Percentiles rank a stretch among this genome's conserved stretches.
These are phyloP conservation scores for Deilephila porcellus DNA, from an alignment of 2,888 invertebrate genomes.

Conservation along the genomic window DNA sequence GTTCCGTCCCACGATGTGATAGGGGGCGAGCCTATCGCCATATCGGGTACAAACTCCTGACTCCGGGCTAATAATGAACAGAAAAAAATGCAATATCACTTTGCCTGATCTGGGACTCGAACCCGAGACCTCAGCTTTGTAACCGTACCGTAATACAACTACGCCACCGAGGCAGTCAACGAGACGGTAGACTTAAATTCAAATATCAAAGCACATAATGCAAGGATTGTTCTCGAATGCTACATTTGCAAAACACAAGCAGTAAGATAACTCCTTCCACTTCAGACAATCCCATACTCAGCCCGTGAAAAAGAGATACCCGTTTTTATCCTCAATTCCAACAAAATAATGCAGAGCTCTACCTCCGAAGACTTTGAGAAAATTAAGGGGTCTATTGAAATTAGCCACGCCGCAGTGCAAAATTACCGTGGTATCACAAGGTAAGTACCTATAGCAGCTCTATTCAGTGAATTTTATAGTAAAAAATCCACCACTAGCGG, in stretches of 20 bases:
- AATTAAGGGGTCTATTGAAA: conserved; percentile 8
- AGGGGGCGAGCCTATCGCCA: too few species aligned
- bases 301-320: conserved; percentile 51
- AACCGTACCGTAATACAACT: too few species aligned
- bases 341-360: neutral
- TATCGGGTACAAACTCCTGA: too few species aligned
- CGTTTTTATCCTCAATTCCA: conserved; percentile 48
- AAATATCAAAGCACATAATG: neutral
- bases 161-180: too few species aligned
- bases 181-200: too few species aligned
- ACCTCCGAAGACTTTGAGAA: neutral
- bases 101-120: too few species aligned
- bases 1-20: too few species aligned
- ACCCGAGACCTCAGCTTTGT: too few species aligned
- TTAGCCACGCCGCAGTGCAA: neutral
- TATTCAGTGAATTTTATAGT: conserved; percentile 70
- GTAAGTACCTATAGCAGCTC: conserved; percentile 27
- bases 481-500: conserved; percentile 71
- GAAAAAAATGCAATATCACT: too few species aligned
- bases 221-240: neutral
- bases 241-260: conserved; percentile 17
- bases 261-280: conserved; percentile 38
- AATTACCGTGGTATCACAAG: conserved; percentile 11
- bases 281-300: conserved; percentile 56
- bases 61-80: too few species aligned